phyloP scores from a whole-genome alignment of 2,113 vertebrate species.

The Nycticorax nycticorax region DNA sequence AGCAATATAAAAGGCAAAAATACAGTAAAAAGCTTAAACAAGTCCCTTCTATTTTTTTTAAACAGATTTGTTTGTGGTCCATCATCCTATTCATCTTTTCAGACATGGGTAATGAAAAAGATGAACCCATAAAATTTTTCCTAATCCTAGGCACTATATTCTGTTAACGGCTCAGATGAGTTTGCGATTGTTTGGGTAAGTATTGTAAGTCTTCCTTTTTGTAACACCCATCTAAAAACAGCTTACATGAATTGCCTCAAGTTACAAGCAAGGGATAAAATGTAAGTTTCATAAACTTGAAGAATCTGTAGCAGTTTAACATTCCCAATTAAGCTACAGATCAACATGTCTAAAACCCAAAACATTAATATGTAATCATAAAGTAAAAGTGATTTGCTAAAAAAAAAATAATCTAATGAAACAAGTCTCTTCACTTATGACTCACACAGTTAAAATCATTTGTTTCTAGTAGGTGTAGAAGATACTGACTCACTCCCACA shows the following conservation, averaged over 20 bases:
- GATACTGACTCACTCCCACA: neutral
- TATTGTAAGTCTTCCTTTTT: neutral
- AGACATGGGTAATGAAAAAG: neutral
- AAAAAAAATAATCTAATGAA: neutral
- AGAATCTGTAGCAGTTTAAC: neutral
- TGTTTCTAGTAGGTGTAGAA: neutral
- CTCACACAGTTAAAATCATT: neutral
- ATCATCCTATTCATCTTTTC: neutral
- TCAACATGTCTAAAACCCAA: neutral
- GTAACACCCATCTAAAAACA: neutral
- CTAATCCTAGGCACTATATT: neutral
- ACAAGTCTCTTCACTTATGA: neutral
- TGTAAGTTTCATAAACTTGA: neutral
- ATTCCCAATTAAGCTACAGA: neutral
- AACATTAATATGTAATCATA: neutral
- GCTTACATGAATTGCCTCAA: neutral
- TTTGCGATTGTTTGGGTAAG: neutral
- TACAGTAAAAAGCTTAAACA: neutral
- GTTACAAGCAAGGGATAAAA: neutral
- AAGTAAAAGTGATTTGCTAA: slow-evolving; percentile 1
- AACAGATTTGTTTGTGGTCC: neutral
- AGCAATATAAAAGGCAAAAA: neutral
- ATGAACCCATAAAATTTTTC: neutral
- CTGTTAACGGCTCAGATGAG: neutral
- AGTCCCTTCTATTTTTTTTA: neutral